Evolutionary conservation across 92 coral and sea anemone species (phyloP).

Genomic region (Isaurus tuberculatus): DNA sequence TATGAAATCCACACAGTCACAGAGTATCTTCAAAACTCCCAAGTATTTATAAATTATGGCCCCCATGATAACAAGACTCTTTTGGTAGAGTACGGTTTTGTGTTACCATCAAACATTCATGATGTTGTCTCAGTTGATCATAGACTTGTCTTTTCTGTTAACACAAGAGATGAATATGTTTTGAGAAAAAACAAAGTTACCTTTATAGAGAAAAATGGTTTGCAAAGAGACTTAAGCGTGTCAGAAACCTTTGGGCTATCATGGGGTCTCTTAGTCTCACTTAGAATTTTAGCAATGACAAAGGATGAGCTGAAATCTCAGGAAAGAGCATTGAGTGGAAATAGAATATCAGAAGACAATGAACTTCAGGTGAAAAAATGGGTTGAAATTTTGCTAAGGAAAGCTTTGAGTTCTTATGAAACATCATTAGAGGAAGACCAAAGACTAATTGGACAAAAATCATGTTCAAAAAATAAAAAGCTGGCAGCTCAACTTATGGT

Average conservation of each 20-base stretch:
- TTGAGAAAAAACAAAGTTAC: constrained; percentile 56
- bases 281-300: constrained; percentile 74
- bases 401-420: constrained; percentile 45
- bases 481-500: constrained; percentile 61
- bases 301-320: constrained; percentile 56
- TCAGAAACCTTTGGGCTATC: constrained; percentile 74
- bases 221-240: constrained; percentile 72
- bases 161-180: constrained; percentile 19
- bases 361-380: constrained; percentile 54
- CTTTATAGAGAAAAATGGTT: constrained; percentile 57
- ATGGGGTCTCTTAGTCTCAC: constrained; percentile 73
- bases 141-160: constrained; percentile 49
- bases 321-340: constrained; percentile 59
- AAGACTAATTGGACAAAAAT: background rate
- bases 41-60: constrained; percentile 95
- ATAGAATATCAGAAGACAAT: constrained; percentile 26
- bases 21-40: constrained; percentile 67
- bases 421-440: constrained; percentile 22
- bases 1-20: constrained; percentile 77
- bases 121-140: constrained; percentile 52
- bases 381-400: constrained; percentile 55
- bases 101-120: constrained; percentile 80
- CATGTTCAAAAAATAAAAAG: constrained; percentile 51
- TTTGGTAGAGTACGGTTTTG: constrained; percentile 90
- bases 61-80: constrained; percentile 88